Conservation (phyloP, 2,113 vertebrate species). For the Hippocampus zosterae region DNA sequence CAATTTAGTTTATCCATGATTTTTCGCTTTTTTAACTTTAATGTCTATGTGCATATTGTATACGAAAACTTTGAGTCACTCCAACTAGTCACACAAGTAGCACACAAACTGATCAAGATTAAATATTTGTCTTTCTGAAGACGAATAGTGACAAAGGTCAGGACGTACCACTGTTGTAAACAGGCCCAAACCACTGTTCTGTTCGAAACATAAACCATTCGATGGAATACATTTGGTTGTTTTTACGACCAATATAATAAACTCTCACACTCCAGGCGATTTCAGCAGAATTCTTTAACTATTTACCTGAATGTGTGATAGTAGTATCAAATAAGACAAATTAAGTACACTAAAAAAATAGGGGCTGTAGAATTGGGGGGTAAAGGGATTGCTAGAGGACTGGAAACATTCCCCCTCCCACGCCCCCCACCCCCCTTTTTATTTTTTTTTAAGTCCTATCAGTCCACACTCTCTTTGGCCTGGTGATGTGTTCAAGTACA, state of each 20-base stretch:
- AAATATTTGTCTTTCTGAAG: background rate
- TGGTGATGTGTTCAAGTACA: constrained; percentile 27
- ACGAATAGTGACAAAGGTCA: background rate
- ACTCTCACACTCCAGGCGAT: constrained; percentile 2
- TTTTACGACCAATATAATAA: background rate
- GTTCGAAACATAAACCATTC: background rate
- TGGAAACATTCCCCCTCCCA: too few species aligned
- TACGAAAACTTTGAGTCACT: background rate
- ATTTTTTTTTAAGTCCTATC: background rate
- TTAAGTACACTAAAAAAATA: background rate
- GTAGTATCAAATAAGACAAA: background rate
- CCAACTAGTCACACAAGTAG: background rate
- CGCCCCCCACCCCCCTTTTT: background rate
- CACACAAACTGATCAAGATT: background rate
- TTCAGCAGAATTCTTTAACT: background rate
- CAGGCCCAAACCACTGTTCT: background rate
- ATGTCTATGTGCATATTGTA: constrained; percentile 10
- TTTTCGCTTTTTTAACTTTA: background rate
- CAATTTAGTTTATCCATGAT: background rate
- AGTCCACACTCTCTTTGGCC: constrained; percentile 10
- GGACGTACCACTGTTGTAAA: background rate
- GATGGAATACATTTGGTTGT: background rate
- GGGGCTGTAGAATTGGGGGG: too few species aligned
- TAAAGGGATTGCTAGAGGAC: background rate
- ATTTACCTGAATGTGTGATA: background rate